Evolutionary conservation across 2,113 vertebrate species (phyloP).

Genomic region (Danionella cerebrum): DNA sequence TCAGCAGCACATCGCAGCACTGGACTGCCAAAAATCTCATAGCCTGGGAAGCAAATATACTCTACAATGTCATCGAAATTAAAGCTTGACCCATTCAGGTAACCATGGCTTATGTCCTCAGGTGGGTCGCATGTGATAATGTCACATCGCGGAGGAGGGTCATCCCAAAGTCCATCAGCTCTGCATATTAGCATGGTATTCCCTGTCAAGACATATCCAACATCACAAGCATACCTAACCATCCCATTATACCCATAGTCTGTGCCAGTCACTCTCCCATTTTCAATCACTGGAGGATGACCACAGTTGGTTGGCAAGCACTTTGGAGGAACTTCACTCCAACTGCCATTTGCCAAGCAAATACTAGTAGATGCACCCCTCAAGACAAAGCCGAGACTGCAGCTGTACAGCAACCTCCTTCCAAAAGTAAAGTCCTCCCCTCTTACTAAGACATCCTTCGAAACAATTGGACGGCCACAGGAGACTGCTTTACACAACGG

Average conservation of each 20-base stretch:
- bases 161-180: constrained; percentile 78
- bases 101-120: constrained; percentile 81
- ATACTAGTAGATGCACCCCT: constrained; percentile 65
- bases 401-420: constrained; percentile 65
- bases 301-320: constrained; percentile 72
- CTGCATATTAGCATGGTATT: constrained; percentile 63
- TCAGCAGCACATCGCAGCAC: constrained; percentile 74
- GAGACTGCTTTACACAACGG: constrained; percentile 75
- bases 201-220: constrained; percentile 75
- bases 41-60: constrained; percentile 84
- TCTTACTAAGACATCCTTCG: constrained; percentile 61
- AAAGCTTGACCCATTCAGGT: constrained; percentile 82
- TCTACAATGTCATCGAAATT: constrained; percentile 71
- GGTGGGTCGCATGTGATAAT: constrained; percentile 77
- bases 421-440: constrained; percentile 72
- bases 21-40: constrained; percentile 72
- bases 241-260: constrained; percentile 71
- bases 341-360: constrained; percentile 80
- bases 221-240: constrained; percentile 72
- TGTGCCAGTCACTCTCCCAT: constrained; percentile 65
- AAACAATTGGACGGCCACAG: constrained; percentile 69
- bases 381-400: constrained; percentile 73
- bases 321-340: constrained; percentile 70
- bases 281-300: constrained; percentile 53
- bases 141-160: constrained; percentile 70